Conservation (phyloP, 1,140 invertebrate genomes). For the Drosophila prosaltans region DNA sequence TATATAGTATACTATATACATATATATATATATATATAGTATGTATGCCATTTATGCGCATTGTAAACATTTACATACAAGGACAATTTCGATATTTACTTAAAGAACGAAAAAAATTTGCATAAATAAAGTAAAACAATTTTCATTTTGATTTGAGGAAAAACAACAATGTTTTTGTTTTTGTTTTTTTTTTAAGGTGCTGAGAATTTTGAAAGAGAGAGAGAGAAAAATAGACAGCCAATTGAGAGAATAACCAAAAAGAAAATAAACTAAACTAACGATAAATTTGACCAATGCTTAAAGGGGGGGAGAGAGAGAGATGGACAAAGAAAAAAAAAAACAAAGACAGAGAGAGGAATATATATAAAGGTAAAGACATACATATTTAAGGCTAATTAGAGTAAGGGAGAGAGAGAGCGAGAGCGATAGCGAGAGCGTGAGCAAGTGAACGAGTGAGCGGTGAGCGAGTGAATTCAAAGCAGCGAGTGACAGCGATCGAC, state of each 20-base stretch:
- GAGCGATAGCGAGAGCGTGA: slow-evolving; percentile 23
- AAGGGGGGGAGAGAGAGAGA: slow-evolving; percentile 19
- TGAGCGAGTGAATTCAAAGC: slow-evolving; percentile 22
- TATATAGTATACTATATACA: slow-evolving; percentile 30
- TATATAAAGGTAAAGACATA: neutral
- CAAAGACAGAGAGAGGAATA: slow-evolving; percentile 17
- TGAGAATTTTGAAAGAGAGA: slow-evolving; percentile 46
- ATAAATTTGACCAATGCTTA: slow-evolving; percentile 31
- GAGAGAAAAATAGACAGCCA: slow-evolving; percentile 24
- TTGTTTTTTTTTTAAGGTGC: slow-evolving; percentile 12
- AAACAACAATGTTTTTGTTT: slow-evolving; percentile 10
- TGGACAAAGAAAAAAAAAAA: neutral
- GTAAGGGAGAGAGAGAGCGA: slow-evolving; percentile 15
- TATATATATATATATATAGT: slow-evolving; percentile 40
- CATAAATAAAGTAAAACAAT: slow-evolving; percentile 8
- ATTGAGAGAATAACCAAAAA: slow-evolving; percentile 43
- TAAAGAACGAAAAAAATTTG: slow-evolving; percentile 24
- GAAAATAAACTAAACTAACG: slow-evolving; percentile 38
- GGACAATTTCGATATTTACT: slow-evolving; percentile 45
- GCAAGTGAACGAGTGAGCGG: slow-evolving; percentile 18
- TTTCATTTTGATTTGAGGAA: slow-evolving; percentile 1
- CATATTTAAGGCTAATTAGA: slow-evolving; percentile 4
- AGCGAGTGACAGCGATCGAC: slow-evolving; percentile 11
- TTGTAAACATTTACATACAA: slow-evolving; percentile 52
- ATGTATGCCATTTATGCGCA: slow-evolving; percentile 47